These are phyloP conservation scores for Sturmia bella DNA, from an alignment of 2,888 invertebrate genomes.

Conservation along the genomic window DNA sequence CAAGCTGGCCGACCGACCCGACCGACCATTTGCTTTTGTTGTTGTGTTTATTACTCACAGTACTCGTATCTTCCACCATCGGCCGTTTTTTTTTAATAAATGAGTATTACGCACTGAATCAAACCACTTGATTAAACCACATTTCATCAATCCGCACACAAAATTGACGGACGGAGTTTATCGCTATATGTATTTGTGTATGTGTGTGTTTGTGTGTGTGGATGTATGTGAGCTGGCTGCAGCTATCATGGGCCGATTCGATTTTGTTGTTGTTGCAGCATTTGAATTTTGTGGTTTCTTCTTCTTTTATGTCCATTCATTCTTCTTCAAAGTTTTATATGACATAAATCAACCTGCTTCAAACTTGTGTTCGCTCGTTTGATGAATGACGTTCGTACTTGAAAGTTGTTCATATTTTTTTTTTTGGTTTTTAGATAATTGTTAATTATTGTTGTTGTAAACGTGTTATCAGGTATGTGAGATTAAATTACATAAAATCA, in stretches of 20 bases:
- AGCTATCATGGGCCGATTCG: background rate
- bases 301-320: background rate
- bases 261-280: conserved; percentile 15
- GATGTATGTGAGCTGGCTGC: too few relatives aligned
- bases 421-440: background rate
- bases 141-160: conserved; percentile 43
- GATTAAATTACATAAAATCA: background rate
- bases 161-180: too few relatives aligned
- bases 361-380: background rate
- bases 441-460: conserved; percentile 21
- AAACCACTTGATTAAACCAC: conserved; percentile 61
- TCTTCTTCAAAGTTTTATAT: conserved; percentile 6
- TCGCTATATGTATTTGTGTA: background rate
- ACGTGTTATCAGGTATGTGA: background rate
- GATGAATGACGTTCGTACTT: conserved; percentile 7
- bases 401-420: conserved; percentile 9
- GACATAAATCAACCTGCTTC: conserved; percentile 33
- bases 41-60: conserved; percentile 1
- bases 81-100: conserved; percentile 11
- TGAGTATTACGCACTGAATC: conserved; percentile 35
- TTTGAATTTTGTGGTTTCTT: conserved; percentile 27
- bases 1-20: too few relatives aligned
- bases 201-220: too few relatives aligned
- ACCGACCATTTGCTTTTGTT: background rate
- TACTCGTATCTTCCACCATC: background rate